A percentile compares a stretch with the other conserved stretches of the same genome.
Conservation (phyloP, 2,888 invertebrate species). For the Hyles lineata region DNA sequence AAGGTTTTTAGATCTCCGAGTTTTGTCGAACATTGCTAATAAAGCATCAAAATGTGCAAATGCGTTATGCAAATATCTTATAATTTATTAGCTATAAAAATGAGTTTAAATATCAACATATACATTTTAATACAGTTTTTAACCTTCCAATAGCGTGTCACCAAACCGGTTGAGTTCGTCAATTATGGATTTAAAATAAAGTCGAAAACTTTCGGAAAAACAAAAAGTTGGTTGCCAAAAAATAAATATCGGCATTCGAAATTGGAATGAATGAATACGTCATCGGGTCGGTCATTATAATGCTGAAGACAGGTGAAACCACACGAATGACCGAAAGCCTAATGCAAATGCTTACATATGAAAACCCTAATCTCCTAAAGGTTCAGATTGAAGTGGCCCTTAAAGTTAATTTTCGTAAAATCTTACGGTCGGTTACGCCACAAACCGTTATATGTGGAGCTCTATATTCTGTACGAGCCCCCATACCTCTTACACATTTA, state of each 20-base stretch:
- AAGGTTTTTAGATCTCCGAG: neutral
- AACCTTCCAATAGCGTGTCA: neutral
- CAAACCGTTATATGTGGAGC: conserved; percentile 49
- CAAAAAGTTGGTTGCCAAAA: neutral
- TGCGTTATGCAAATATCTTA: neutral
- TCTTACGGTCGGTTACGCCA: conserved; percentile 70
- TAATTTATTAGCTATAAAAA: neutral
- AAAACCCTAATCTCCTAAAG: conserved; percentile 74
- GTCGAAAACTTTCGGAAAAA: neutral
- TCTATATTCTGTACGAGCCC: conserved; percentile 38
- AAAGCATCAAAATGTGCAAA: neutral
- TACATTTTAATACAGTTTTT: neutral
- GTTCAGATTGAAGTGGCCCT: conserved; percentile 76
- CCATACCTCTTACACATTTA: conserved; percentile 36
- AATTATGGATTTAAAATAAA: neutral
- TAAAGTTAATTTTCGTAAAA: conserved; percentile 82
- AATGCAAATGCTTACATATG: conserved; percentile 63
- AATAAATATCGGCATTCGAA: neutral
- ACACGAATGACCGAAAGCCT: conserved; percentile 59
- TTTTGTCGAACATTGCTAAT: neutral
- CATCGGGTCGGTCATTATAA: conserved; percentile 15
- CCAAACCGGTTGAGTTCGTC: neutral
- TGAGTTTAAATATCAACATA: neutral
- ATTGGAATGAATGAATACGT: neutral
- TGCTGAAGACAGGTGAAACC: conserved; percentile 49